Conservation (phyloP, 35 echinoderm and acorn worm genomes). For the Acanthaster planci region DNA sequence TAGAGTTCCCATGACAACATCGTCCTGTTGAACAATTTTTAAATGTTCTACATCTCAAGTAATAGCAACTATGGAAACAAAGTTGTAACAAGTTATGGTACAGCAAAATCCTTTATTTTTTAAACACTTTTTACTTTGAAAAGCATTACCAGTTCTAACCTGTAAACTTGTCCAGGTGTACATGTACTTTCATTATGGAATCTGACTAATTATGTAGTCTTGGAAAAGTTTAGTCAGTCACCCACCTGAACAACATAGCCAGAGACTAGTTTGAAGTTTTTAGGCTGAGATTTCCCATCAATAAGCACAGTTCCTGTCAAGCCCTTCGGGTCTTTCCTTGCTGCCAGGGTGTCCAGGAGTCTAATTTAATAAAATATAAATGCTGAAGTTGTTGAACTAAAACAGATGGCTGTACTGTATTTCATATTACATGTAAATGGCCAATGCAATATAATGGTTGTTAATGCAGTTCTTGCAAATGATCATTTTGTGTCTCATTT, state of each 20-base stretch:
- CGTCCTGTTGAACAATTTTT: conserved; percentile 86
- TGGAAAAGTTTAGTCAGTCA: background rate
- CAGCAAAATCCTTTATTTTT: background rate
- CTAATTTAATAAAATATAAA: conserved; percentile 37
- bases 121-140: too few species aligned
- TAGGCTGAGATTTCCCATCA: conserved; percentile 62
- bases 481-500: too few species aligned
- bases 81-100: too few species aligned
- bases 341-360: conserved; percentile 81
- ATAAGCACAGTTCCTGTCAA: conserved; percentile 74
- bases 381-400: too few species aligned
- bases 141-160: too few species aligned
- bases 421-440: too few species aligned
- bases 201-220: too few species aligned
- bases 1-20: conserved; percentile 98
- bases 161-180: too few species aligned
- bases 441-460: too few species aligned
- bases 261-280: conserved; percentile 73
- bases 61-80: background rate
- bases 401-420: too few species aligned
- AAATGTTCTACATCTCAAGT: too few species aligned
- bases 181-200: background rate
- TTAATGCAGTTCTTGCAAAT: too few species aligned
- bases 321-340: conserved; percentile 73
- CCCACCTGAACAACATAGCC: conserved; percentile 92